phyloP scores from a whole-genome alignment of 1,140 invertebrate species.

The Pomacea maculata region DNA sequence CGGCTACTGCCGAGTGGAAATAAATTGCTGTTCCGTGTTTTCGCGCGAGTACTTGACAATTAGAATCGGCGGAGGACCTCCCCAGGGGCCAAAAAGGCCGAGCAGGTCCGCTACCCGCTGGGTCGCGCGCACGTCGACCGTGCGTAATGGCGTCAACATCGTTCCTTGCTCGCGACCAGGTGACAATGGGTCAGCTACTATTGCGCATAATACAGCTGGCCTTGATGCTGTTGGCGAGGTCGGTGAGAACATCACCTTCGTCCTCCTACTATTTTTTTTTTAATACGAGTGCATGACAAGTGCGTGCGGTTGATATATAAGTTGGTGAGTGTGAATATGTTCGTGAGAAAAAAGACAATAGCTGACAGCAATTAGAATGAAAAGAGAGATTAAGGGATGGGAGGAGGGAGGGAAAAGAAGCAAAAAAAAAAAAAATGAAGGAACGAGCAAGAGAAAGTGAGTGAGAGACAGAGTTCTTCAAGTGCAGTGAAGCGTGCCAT shows the following conservation, averaged over 20 bases:
- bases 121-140: neutral
- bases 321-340: neutral
- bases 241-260: neutral
- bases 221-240: neutral
- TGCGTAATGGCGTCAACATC: conserved; percentile 4
- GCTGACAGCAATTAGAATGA: neutral
- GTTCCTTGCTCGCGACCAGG: neutral
- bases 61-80: neutral
- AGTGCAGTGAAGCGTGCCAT: too few species aligned
- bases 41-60: neutral
- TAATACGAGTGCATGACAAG: neutral
- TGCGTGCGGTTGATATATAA: neutral
- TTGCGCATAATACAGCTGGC: neutral
- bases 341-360: conserved; percentile 12
- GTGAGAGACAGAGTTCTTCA: neutral
- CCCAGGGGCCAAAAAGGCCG: neutral
- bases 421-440: neutral
- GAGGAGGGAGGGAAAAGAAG: too few species aligned
- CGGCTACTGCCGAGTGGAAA: too few species aligned
- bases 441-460: conserved; percentile 9
- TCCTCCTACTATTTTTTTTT: neutral
- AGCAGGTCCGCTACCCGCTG: neutral
- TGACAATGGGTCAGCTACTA: neutral
- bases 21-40: conserved; percentile 9
- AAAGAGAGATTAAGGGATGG: neutral